phyloP scores from a whole-genome alignment of 2,888 invertebrate genomes.

The Malthinus flaveolus region DNA sequence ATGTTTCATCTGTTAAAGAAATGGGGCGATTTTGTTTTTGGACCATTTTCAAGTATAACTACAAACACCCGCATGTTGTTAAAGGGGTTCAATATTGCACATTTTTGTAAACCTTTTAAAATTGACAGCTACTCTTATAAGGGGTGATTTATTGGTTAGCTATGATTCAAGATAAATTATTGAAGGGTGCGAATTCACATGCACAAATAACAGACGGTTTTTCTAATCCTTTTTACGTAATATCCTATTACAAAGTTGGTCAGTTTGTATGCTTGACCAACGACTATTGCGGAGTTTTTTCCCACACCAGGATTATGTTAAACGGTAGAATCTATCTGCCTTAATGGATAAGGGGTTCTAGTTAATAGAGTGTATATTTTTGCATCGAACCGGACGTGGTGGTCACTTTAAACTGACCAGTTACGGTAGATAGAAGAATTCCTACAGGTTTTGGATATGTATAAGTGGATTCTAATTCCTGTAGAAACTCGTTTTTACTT shows the following conservation, averaged over 20 bases:
- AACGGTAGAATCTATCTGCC: constrained; percentile 27
- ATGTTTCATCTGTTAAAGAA: background rate
- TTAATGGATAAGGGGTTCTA: constrained; percentile 24
- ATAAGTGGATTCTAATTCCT: constrained; percentile 31
- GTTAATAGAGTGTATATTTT: constrained; percentile 21
- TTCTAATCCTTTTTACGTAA: constrained; percentile 25
- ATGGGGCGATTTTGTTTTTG: constrained; percentile 4
- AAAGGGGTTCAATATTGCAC: constrained; percentile 14
- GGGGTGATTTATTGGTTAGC: constrained; percentile 10
- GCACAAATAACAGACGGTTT: constrained; percentile 12
- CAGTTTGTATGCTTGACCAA: constrained; percentile 28
- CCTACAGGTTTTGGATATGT: constrained; percentile 23
- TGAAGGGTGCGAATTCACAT: no score
- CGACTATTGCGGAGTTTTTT: constrained; percentile 26
- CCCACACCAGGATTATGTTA: constrained; percentile 33
- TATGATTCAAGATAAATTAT: no score
- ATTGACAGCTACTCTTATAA: constrained; percentile 6
- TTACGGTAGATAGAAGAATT: constrained; percentile 21
- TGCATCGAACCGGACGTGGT: constrained; percentile 26
- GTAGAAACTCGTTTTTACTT: constrained; percentile 27
- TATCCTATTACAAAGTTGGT: constrained; percentile 32
- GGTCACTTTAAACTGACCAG: constrained; percentile 28
- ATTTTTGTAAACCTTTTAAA: constrained; percentile 10
- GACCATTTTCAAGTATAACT: constrained; percentile 11
- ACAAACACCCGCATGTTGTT: constrained; percentile 25